Conservation (phyloP, 2,797 vertebrate species). For the Malacoctenus gilli region DNA sequence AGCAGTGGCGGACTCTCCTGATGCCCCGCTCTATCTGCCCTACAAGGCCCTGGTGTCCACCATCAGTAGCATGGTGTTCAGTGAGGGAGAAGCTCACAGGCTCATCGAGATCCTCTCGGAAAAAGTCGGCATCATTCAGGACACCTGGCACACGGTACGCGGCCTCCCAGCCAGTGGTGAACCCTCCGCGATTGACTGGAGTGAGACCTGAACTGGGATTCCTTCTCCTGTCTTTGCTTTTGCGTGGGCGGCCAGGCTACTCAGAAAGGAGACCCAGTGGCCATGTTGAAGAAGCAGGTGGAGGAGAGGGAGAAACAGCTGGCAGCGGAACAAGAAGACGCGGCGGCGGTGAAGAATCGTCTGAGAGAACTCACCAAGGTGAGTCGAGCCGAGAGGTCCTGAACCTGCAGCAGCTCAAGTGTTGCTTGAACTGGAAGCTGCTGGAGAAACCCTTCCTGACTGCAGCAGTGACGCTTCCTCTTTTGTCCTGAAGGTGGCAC, state of each 20-base stretch:
- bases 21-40: slow-evolving; percentile 86
- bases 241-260: slow-evolving; percentile 81
- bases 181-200: not conserved
- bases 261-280: slow-evolving; percentile 91
- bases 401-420: too few relatives aligned
- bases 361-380: slow-evolving; percentile 92
- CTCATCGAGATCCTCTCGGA: slow-evolving; percentile 94
- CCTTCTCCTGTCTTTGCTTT: not conserved
- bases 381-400: slow-evolving; percentile 15
- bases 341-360: slow-evolving; percentile 84
- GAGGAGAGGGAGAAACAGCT: slow-evolving; percentile 94
- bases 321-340: slow-evolving; percentile 86
- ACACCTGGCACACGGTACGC: slow-evolving; percentile 92
- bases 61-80: slow-evolving; percentile 90
- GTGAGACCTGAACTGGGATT: not conserved
- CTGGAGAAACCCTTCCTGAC: too few relatives aligned
- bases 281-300: slow-evolving; percentile 90
- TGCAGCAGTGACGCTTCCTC: not conserved
- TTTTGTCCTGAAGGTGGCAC: slow-evolving; percentile 56
- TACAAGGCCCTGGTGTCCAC: slow-evolving; percentile 91
- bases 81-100: slow-evolving; percentile 88
- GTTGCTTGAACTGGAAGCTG: too few relatives aligned
- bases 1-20: slow-evolving; percentile 70
- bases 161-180: not conserved
- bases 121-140: slow-evolving; percentile 88